These are phyloP conservation scores for Nymphalis polychloros DNA, from an alignment of 2,888 invertebrate genomes.

Conservation along the genomic window DNA sequence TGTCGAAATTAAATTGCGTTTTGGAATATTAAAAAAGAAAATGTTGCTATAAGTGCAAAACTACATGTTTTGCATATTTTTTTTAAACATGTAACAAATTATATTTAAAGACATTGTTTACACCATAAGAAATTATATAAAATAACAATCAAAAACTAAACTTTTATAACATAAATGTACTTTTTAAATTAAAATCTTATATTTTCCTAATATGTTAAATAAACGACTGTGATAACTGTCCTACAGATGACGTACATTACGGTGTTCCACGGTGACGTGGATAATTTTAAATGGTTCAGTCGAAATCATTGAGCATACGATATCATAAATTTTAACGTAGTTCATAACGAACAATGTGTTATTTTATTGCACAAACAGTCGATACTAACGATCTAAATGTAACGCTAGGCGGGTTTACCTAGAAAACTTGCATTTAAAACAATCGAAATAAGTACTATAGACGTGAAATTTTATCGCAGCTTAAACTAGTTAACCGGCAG, in stretches of 20 bases:
- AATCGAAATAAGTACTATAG: conserved; percentile 39
- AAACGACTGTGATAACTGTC: neutral
- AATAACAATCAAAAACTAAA: conserved; percentile 2
- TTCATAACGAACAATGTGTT: conserved; percentile 66
- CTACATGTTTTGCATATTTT: neutral
- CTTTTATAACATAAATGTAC: neutral
- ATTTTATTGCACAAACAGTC: conserved; percentile 75
- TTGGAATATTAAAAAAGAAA: conserved; percentile 22
- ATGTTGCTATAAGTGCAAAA: neutral
- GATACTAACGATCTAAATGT: conserved; percentile 57
- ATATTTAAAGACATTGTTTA: neutral
- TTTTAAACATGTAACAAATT: neutral
- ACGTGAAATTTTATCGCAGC: conserved; percentile 48
- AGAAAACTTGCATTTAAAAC: conserved; percentile 48
- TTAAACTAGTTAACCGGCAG: conserved; percentile 67
- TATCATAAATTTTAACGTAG: conserved; percentile 48
- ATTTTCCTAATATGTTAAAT: conserved; percentile 9
- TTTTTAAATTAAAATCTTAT: neutral
- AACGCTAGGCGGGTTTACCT: conserved; percentile 46
- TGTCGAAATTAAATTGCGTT: conserved; percentile 47
- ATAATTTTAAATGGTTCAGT: conserved; percentile 77
- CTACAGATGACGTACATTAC: conserved; percentile 9
- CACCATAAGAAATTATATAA: neutral
- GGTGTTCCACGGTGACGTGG: conserved; percentile 45
- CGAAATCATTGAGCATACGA: conserved; percentile 78